phyloP scores from a whole-genome alignment of 2,113 vertebrate species.

The Xenotilapia leptura region DNA sequence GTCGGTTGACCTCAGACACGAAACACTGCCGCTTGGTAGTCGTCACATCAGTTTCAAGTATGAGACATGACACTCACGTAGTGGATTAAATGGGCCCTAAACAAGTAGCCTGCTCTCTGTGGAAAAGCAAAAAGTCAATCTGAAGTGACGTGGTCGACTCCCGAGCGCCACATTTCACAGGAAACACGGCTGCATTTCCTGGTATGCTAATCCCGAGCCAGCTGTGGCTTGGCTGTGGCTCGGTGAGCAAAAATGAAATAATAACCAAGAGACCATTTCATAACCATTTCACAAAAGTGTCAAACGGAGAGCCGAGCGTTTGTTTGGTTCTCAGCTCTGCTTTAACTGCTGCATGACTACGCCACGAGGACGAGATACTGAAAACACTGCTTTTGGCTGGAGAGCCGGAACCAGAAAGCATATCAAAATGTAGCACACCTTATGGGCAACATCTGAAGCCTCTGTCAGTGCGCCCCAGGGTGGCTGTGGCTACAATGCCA shows the following conservation, averaged over 20 bases:
- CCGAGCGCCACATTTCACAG: background rate
- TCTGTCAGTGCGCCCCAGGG: background rate
- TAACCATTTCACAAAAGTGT: background rate
- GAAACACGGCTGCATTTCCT: background rate
- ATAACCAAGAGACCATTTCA: background rate
- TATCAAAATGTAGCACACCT: background rate
- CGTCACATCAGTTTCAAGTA: background rate
- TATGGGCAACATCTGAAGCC: background rate
- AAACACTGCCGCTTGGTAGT: background rate
- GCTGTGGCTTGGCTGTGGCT: background rate
- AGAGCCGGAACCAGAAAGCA: background rate
- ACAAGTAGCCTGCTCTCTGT: conserved; percentile 4
- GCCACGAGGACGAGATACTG: fast-evolving
- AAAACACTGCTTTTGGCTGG: background rate
- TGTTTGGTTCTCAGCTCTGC: background rate
- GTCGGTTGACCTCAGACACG: background rate
- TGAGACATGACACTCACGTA: background rate
- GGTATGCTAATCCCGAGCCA: background rate
- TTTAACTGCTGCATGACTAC: background rate
- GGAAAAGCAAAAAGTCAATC: background rate
- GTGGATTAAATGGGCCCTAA: background rate
- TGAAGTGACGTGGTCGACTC: background rate
- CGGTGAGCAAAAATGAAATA: background rate
- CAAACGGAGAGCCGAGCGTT: background rate
- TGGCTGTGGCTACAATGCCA: background rate